phyloP scores from a whole-genome alignment of 2,888 invertebrate species.

The Acanthosepion esculentum region DNA sequence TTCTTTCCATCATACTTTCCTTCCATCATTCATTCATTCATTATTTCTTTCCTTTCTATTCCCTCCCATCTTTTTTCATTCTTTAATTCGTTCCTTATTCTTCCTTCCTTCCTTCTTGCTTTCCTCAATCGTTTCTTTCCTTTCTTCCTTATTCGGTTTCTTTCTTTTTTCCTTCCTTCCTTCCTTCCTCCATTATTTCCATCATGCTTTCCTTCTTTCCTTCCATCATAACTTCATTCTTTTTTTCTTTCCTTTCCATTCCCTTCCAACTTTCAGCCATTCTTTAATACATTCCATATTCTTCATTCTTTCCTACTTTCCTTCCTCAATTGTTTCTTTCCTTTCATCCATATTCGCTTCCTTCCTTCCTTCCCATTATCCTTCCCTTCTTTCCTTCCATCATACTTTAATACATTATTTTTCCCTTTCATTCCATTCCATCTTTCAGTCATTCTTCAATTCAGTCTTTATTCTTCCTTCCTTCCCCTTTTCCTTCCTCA shows the following conservation, averaged over 20 bases:
- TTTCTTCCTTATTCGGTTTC: no score
- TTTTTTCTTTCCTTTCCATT: no score
- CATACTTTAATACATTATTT: no score
- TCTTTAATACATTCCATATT: background rate
- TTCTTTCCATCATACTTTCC: background rate
- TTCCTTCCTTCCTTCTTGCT: background rate
- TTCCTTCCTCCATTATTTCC: background rate
- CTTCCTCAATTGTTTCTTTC: background rate
- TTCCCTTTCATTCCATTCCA: background rate
- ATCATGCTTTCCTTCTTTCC: background rate
- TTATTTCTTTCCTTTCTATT: background rate
- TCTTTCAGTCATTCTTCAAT: background rate
- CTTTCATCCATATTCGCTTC: background rate
- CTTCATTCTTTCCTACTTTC: background rate
- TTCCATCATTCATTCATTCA: no score
- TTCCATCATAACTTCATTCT: no score
- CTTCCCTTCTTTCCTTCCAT: background rate
- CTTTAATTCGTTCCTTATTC: background rate
- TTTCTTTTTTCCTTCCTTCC: background rate
- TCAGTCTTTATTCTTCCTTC: background rate
- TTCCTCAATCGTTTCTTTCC: background rate
- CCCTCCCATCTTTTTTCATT: background rate
- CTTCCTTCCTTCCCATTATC: background rate
- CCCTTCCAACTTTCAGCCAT: background rate
- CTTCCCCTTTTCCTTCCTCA: accelerated